Evolutionary conservation across 2,113 vertebrate genomes (phyloP).

Genomic region (Odocoileus hemionus): DNA sequence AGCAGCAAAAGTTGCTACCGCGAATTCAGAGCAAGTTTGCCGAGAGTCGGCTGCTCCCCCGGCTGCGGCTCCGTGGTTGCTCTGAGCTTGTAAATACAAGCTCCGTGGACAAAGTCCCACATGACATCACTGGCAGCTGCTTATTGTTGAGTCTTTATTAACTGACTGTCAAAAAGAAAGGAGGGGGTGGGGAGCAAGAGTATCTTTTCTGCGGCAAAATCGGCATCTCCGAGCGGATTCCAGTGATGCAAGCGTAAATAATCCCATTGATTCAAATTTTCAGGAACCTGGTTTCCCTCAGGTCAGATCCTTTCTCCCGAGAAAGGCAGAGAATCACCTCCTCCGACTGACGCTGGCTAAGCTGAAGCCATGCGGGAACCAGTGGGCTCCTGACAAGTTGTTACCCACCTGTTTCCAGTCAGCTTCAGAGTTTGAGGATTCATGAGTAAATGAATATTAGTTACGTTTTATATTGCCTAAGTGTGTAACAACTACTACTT

Average conservation of each 20-base stretch:
- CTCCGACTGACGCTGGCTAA: neutral
- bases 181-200: slow-evolving; percentile 62
- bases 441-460: neutral
- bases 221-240: slow-evolving; percentile 72
- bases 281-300: slow-evolving; percentile 55
- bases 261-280: slow-evolving; percentile 73
- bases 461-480: neutral
- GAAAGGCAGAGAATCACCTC: slow-evolving; percentile 60
- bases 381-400: neutral
- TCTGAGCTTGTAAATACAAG: slow-evolving; percentile 87
- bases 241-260: slow-evolving; percentile 69
- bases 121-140: slow-evolving; percentile 89
- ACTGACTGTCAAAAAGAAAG: slow-evolving; percentile 82
- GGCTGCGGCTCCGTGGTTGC: slow-evolving; percentile 74
- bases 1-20: slow-evolving; percentile 68
- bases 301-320: slow-evolving; percentile 58
- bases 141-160: slow-evolving; percentile 89
- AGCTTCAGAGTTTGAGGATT: neutral
- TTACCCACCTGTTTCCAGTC: slow-evolving; percentile 50
- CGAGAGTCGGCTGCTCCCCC: slow-evolving; percentile 66
- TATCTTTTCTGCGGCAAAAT: slow-evolving; percentile 78
- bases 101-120: slow-evolving; percentile 86
- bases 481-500: neutral
- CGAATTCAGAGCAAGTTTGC: slow-evolving; percentile 74
- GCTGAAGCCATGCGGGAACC: neutral